These are phyloP conservation scores for Hydractinia symbiolongicarpus DNA, from an alignment of 30 jellyfish, hydroid and myxozoan species.

Conservation along the genomic window DNA sequence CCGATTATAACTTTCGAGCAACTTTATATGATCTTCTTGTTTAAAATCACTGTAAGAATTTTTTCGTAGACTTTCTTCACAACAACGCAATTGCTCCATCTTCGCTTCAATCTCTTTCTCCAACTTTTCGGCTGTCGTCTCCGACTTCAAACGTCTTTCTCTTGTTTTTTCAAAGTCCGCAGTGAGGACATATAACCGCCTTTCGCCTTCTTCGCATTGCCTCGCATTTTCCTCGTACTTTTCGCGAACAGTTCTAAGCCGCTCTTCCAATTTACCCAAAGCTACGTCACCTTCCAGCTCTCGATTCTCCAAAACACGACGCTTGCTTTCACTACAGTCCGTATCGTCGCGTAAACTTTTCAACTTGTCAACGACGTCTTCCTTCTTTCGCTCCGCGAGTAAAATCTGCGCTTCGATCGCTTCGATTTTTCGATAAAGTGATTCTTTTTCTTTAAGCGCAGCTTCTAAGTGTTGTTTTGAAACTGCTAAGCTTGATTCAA, in stretches of 20 bases:
- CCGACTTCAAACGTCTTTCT: conserved; percentile 31
- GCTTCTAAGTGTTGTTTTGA: conserved; percentile 57
- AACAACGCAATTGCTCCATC: conserved; percentile 41
- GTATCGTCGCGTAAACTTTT: conserved; percentile 43
- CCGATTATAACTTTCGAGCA: conserved; percentile 37
- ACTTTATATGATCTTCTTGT: conserved; percentile 61
- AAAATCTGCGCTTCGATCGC: conserved; percentile 40
- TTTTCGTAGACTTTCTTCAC: conserved; percentile 50
- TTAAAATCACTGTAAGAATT: conserved; percentile 55
- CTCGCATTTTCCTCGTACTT: conserved; percentile 50
- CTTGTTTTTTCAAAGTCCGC: conserved; percentile 47
- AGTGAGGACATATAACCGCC: conserved; percentile 42
- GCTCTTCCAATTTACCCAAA: conserved; percentile 46
- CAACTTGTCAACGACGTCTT: conserved; percentile 42
- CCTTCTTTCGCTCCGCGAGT: conserved; percentile 51
- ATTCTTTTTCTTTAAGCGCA: conserved; percentile 56
- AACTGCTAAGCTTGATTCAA: conserved; percentile 32
- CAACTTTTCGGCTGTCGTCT: conserved; percentile 52
- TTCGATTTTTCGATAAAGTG: conserved; percentile 40
- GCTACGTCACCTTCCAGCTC: conserved; percentile 59
- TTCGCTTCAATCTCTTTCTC: conserved; percentile 56
- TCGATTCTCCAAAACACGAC: conserved; percentile 59
- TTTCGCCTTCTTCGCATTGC: conserved; percentile 65
- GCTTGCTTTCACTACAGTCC: conserved; percentile 76
- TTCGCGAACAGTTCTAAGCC: conserved; percentile 49